A percentile compares a stretch with the other conserved stretches of the same genome.
These are phyloP conservation scores for Neodiprion pinetum DNA, from an alignment of 1,140 invertebrate genomes.

Conservation along the genomic window DNA sequence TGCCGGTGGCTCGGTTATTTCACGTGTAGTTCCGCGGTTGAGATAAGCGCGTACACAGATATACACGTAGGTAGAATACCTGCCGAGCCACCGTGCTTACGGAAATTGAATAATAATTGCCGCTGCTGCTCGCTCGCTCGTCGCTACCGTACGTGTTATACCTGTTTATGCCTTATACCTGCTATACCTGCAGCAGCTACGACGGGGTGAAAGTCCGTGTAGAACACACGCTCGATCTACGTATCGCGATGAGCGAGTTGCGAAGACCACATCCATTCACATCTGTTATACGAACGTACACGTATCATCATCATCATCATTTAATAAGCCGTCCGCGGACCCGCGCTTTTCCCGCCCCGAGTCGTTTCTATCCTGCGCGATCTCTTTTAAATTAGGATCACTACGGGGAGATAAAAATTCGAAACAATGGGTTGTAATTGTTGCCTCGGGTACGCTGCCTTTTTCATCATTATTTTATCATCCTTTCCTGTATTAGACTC, in stretches of 20 bases:
- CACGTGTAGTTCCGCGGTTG: background rate
- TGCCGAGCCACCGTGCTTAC: conserved; percentile 30
- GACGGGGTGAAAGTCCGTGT: too few relatives aligned
- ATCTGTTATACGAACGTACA: too few relatives aligned
- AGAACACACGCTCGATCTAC: too few relatives aligned
- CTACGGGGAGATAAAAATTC: background rate
- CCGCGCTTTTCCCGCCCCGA: background rate
- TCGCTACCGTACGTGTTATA: conserved; percentile 13
- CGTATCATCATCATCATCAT: too few relatives aligned
- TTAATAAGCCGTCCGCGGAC: background rate
- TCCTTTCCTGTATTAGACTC: too few relatives aligned
- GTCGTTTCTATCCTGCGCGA: background rate
- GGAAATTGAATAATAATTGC: conserved; percentile 59
- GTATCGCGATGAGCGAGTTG: too few relatives aligned
- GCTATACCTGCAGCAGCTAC: background rate
- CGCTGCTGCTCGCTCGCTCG: conserved; percentile 20
- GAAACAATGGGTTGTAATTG: background rate
- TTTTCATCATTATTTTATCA: too few relatives aligned
- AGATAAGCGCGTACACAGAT: background rate
- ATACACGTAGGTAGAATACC: conserved; percentile 14
- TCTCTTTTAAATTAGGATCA: background rate
- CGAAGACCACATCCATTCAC: too few relatives aligned
- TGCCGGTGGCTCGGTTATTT: background rate
- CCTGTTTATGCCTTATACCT: too few relatives aligned
- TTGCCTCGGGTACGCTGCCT: too few relatives aligned